Percentiles rank a stretch among this genome's conserved stretches.
Conservation (phyloP, 2,797 vertebrate genomes). For the Leptoclinus maculatus region DNA sequence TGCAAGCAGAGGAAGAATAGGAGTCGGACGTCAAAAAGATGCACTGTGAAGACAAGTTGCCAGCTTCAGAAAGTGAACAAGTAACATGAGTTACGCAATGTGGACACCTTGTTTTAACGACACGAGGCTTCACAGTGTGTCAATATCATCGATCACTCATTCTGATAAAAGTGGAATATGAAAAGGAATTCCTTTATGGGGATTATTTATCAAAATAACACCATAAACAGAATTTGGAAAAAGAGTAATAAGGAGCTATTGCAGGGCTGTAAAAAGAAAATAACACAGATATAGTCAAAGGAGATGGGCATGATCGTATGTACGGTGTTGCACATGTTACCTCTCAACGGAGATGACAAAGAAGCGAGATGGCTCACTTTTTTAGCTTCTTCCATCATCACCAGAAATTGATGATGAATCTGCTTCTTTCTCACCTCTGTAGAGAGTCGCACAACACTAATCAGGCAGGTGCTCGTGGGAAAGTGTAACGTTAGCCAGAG, state of each 20-base stretch:
- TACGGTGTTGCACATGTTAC: background rate
- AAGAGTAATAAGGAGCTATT: constrained; percentile 9
- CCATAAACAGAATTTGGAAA: background rate
- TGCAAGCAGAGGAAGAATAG: constrained; percentile 70
- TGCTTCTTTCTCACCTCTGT: background rate
- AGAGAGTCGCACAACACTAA: background rate
- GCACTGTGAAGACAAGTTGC: constrained; percentile 51
- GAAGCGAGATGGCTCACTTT: background rate
- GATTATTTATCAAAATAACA: constrained; percentile 11
- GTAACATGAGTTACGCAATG: background rate
- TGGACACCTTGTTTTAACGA: constrained; percentile 12
- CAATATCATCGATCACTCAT: background rate
- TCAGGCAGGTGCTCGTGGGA: background rate
- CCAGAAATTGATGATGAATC: background rate
- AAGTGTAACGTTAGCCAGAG: background rate
- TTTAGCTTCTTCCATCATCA: background rate
- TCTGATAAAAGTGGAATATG: background rate
- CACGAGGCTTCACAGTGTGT: constrained; percentile 7
- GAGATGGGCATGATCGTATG: background rate
- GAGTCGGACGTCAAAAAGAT: constrained; percentile 53
- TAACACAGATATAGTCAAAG: background rate
- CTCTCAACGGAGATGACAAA: background rate
- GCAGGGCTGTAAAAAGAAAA: constrained; percentile 27
- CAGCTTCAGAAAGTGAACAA: constrained; percentile 14
- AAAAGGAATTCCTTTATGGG: constrained; percentile 10